Evolutionary conservation across 2,113 vertebrate species (phyloP), one percentile per base, ranked within the genome.

Genomic region (Dipodomys spectabilis): DNA sequence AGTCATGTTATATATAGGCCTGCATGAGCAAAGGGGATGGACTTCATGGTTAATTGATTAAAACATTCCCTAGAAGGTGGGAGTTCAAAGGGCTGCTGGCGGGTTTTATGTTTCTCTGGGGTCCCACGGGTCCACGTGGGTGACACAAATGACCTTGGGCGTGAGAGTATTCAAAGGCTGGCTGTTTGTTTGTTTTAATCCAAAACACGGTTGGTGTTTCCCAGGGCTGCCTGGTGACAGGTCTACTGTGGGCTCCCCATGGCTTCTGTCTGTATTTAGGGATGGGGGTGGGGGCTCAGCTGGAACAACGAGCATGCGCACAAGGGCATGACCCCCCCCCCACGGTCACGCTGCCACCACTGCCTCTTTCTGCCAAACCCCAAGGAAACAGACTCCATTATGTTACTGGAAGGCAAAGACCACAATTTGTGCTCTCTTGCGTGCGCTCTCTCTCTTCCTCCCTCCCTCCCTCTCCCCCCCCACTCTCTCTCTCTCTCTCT

Each of bases 21-120:
- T 98, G 98, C 97, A 97, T 97, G 97, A 97, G 97, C 96, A 62
- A 97, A 97, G 97, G 95, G 92, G 97, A 98, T 97, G 95, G 97
- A 97, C 97, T 98, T 98, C 98, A 98, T 98, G 98, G 97, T 98
- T 98, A 98, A 98, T 98, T 98, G 98, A 99, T 98, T 98, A 98
- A 98, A 98, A 98, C 86, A 93, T 97, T 98, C 97, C 97, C 97
- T 96, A 97, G 98, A 98, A 98, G 98, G 98, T 98, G 91, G 69
- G 77, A 98, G 98, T 98, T 99, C 98, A 98, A 98, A 99, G 98
- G 97, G 79, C 86, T 74, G 57, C 97, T 97, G 95, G 93, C 98
- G 97, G 97, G 97, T 97, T 98, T 98, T 97, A 96, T 98, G 96
- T 98, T 98, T 97, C 98, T 96, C 97, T 85, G 83, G 97, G 98